A percentile compares a stretch with the other conserved stretches of the same genome.
Evolutionary conservation across 2,888 invertebrate genomes (phyloP).

Genomic region (Resseliella maxima): DNA sequence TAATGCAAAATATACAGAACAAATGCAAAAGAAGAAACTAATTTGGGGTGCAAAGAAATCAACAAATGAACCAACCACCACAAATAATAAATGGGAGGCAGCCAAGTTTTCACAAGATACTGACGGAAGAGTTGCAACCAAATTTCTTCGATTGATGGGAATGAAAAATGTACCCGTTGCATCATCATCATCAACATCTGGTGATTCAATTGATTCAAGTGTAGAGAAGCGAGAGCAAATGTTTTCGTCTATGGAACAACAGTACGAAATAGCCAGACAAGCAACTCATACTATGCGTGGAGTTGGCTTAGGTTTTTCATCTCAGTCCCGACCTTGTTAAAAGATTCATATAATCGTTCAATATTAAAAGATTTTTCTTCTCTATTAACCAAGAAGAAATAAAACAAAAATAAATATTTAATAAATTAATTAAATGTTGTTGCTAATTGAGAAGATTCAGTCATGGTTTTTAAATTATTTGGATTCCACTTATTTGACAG

Average conservation of each 20-base stretch:
- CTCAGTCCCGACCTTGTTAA: slow-evolving; percentile 68
- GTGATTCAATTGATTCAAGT: slow-evolving; percentile 55
- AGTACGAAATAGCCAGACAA: slow-evolving; percentile 95
- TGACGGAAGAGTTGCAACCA: slow-evolving; percentile 91
- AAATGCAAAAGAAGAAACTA: slow-evolving; percentile 90
- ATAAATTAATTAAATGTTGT: neutral
- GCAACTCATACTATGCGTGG: slow-evolving; percentile 96
- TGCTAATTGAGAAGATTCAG: no score
- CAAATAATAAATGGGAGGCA: slow-evolving; percentile 77
- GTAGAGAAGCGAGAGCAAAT: slow-evolving; percentile 76
- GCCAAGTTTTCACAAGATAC: slow-evolving; percentile 90
- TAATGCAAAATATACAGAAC: slow-evolving; percentile 85
- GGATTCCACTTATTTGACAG: neutral
- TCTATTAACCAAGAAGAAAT: neutral
- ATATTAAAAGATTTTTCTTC: neutral
- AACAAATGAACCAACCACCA: slow-evolving; percentile 67
- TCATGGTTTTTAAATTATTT: neutral
- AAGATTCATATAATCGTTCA: neutral
- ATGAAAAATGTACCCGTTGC: slow-evolving; percentile 75
- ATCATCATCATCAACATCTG: slow-evolving; percentile 60
- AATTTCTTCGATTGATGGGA: slow-evolving; percentile 97
- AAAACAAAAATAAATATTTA: no score
- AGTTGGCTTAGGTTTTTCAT: slow-evolving; percentile 82
- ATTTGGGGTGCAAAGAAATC: slow-evolving; percentile 87
- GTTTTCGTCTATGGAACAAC: slow-evolving; percentile 93